Conservation (phyloP, 2,113 vertebrate genomes). For the Danionella cerebrum region DNA sequence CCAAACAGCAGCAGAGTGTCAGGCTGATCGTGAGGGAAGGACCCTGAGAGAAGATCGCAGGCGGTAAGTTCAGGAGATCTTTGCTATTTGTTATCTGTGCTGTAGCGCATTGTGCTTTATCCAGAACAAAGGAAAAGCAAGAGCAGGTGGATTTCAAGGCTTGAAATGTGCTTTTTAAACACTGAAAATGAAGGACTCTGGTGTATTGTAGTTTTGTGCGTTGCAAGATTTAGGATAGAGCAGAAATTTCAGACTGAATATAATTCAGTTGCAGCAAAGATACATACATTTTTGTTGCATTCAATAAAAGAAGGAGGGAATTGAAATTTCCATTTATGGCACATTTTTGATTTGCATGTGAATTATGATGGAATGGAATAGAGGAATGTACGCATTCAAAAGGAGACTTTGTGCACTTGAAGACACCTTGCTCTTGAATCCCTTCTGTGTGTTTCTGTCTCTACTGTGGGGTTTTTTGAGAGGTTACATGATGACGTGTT, state of each 20-base stretch:
- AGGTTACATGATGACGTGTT: background rate
- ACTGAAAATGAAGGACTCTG: background rate
- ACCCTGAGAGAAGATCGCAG: background rate
- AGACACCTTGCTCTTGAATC: background rate
- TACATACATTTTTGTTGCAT: too few relatives aligned
- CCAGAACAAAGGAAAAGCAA: background rate
- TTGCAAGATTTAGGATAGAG: background rate
- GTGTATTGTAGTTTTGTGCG: background rate
- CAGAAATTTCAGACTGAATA: too few relatives aligned
- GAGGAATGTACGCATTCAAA: too few relatives aligned
- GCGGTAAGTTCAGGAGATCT: background rate
- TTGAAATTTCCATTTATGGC: too few relatives aligned
- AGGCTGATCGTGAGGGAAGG: background rate
- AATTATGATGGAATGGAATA: too few relatives aligned
- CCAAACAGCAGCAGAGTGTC: slow-evolving; percentile 37
- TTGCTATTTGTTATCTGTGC: too few relatives aligned
- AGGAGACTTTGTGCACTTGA: background rate
- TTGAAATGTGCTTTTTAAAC: too few relatives aligned
- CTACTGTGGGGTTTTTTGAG: background rate
- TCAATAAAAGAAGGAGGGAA: too few relatives aligned
- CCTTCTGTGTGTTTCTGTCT: background rate
- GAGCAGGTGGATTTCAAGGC: background rate
- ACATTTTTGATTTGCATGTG: too few relatives aligned
- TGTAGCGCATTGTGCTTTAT: background rate
- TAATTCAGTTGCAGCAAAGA: too few relatives aligned